Base-by-base conservation (phyloP, 2,797 vertebrate genomes). In the Huso huso region DNA sequence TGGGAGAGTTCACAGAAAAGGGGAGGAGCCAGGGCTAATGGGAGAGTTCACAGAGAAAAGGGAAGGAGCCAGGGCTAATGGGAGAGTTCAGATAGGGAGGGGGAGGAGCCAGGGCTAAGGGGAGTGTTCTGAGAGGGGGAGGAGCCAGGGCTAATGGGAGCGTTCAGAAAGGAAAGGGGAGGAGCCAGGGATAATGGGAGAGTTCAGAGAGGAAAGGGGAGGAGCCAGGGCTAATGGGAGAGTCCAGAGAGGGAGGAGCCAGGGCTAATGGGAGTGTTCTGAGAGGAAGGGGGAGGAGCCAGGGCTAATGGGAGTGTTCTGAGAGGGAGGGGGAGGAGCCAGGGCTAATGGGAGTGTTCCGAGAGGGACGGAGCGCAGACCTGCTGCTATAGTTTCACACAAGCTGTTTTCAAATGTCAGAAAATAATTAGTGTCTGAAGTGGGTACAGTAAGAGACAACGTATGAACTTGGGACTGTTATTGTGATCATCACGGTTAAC, bases 341-440 rank as follows among this genome's bases (percentile, higher is more conserved):
- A 70, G 88, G 84, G 86, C 78, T 63, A 37, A 37, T 37, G 23
- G 23, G 23, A 37, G 23, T 2, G 23, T 4, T 37, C 23, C 0
- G 23, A 37, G 23, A 37, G 23, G 23, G 23, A 37, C 23, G 2
- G 23, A 18, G 23, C 2, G 23, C 23, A 37, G 23, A 37, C 23
- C 23, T 37, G 2, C 23, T 37, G 23, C 23, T 37, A 37, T 2
- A 37, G 23, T 37, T 37, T 37, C 23, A 37, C 23, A 37, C 23
- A 37, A 37, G 23, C 23, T 3, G 23, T 37, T 37, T 37, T 37
- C 23, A 37, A 37, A 37, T 37, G 23, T 37, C 23, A 37, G 4
- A 37, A 37, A 37, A 37, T 3, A 37, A 37, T 3, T 37, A 37
- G 23, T 4, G 23, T 37, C 23, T 2, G 23, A 37, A 37, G 23